Conservation (phyloP, 92 coral and sea anemone species). For the Palythoa heliodiscus region DNA sequence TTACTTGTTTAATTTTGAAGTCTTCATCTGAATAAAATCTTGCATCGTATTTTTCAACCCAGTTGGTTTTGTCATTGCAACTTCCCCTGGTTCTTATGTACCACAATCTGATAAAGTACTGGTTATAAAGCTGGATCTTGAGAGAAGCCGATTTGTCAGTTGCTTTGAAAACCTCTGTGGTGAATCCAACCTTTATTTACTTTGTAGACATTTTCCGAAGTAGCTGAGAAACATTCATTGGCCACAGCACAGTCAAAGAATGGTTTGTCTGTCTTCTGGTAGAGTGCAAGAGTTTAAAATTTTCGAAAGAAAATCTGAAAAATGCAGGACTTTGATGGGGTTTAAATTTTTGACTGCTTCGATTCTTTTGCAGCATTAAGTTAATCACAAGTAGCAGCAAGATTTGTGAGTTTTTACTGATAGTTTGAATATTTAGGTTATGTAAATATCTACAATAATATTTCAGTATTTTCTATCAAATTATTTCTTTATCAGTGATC, state of each 20-base stretch:
- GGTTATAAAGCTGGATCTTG: not conserved
- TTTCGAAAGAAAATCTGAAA: too few relatives aligned
- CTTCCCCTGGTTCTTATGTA: slow-evolving; percentile 25
- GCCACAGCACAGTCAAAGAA: too few relatives aligned
- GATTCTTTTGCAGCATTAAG: too few relatives aligned
- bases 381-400: too few relatives aligned
- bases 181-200: slow-evolving; percentile 16
- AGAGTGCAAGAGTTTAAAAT: too few relatives aligned
- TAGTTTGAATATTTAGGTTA: too few relatives aligned
- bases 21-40: slow-evolving; percentile 2
- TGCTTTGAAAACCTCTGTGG: slow-evolving; percentile 21
- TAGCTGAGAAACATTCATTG: slow-evolving; percentile 25
- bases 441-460: too few relatives aligned
- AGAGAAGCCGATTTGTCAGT: not conserved
- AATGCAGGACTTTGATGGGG: too few relatives aligned
- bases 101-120: slow-evolving; percentile 31
- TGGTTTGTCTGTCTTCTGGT: too few relatives aligned
- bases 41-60: slow-evolving; percentile 6
- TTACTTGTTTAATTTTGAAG: slow-evolving; percentile 3
- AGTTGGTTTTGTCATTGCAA: not conserved
- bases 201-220: not conserved
- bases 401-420: too few relatives aligned
- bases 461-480: not conserved
- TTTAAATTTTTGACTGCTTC: too few relatives aligned
- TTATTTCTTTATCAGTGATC: slow-evolving; percentile 63